Conservation (phyloP, 2,888 invertebrate genomes). For the Eurois occulta region DNA sequence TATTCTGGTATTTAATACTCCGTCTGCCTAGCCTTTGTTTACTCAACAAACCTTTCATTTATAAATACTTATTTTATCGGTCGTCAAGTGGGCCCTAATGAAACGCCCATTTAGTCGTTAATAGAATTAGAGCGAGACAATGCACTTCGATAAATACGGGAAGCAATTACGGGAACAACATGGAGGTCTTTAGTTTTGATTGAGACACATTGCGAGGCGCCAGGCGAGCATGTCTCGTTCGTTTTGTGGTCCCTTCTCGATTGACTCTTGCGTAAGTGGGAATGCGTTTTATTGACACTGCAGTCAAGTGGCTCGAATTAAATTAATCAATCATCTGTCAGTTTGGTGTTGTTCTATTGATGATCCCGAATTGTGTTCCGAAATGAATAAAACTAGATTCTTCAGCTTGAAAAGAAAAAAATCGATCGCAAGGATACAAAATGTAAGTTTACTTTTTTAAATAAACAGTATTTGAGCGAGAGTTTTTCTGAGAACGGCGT, state of each 20-base stretch:
- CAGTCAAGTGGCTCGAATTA: conserved; percentile 51
- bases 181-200: conserved; percentile 75
- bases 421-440: conserved; percentile 46
- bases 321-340: conserved; percentile 50
- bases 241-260: conserved; percentile 47
- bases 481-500: conserved; percentile 55
- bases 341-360: conserved; percentile 23
- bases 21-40: conserved; percentile 41
- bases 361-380: conserved; percentile 4
- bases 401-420: conserved; percentile 58
- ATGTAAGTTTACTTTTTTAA: conserved; percentile 61
- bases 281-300: conserved; percentile 52
- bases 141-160: conserved; percentile 77
- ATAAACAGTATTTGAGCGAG: conserved; percentile 44
- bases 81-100: conserved; percentile 64
- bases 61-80: conserved; percentile 63
- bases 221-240: conserved; percentile 59
- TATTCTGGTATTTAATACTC: conserved; percentile 52
- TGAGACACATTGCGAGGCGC: conserved; percentile 77
- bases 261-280: conserved; percentile 55
- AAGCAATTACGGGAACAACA: conserved; percentile 76
- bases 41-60: conserved; percentile 60
- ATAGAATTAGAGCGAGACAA: conserved; percentile 85
- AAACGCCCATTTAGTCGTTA: conserved; percentile 74
- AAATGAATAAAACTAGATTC: conserved; percentile 60